Conservation (phyloP, 2,797 vertebrate species). For the Ptychobarbus kaznakovi region DNA sequence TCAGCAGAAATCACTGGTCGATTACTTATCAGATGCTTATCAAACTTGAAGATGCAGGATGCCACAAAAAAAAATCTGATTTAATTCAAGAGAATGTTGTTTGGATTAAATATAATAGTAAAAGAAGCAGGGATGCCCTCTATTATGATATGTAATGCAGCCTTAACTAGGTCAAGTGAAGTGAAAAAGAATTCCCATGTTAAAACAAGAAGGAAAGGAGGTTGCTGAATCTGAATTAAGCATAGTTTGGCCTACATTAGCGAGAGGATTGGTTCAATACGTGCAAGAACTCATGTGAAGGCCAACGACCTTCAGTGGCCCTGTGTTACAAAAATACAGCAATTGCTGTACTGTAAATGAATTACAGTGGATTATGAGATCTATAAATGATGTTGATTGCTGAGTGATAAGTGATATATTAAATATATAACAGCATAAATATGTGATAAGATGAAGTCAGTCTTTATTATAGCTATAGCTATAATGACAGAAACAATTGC, state of each 20-base stretch:
- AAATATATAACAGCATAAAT: not conserved
- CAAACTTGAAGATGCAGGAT: not conserved
- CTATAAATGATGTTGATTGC: not conserved
- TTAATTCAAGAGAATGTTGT: not conserved
- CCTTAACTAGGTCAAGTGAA: conserved; percentile 45
- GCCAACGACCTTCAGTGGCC: conserved; percentile 21
- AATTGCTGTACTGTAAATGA: conserved; percentile 20
- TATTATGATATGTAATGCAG: conserved; percentile 38
- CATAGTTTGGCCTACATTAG: conserved; percentile 82
- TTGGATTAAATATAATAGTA: not conserved
- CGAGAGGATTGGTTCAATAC: conserved; percentile 72
- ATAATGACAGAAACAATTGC: conserved; percentile 4
- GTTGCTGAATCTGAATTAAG: conserved; percentile 77
- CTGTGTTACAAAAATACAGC: conserved; percentile 24
- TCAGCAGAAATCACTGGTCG: conserved; percentile 24
- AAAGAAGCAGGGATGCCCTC: conserved; percentile 44
- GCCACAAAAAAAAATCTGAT: not conserved
- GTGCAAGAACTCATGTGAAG: conserved; percentile 60
- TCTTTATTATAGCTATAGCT: not conserved
- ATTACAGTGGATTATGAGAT: conserved; percentile 21
- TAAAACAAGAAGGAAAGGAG: conserved; percentile 66
- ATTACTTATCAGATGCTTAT: not conserved
- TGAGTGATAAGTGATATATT: not conserved
- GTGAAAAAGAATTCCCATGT: conserved; percentile 60
- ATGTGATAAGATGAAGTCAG: not conserved